These are phyloP conservation scores for Sus scrofa DNA, from an alignment of 2,113 vertebrate species.

Conservation along the genomic window DNA sequence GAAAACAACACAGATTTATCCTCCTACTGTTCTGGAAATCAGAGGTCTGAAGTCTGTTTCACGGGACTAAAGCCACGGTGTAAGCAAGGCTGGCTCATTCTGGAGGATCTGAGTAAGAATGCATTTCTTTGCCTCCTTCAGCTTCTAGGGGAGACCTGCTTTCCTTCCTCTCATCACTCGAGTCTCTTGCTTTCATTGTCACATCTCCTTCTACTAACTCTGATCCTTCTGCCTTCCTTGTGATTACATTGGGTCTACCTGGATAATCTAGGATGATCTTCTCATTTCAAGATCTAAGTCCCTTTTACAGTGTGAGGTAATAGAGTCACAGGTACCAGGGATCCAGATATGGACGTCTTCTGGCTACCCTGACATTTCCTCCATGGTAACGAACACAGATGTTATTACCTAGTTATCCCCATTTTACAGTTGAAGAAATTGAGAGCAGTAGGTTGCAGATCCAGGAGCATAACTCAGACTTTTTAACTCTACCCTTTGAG, in stretches of 20 bases:
- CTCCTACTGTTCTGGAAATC: neutral
- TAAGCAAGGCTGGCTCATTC: neutral
- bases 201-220: too few relatives aligned
- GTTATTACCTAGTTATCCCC: too few relatives aligned
- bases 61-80: neutral
- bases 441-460: neutral
- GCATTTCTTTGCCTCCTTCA: neutral
- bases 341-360: neutral
- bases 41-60: neutral
- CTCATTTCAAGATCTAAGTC: neutral
- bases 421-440: neutral
- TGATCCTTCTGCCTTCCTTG: neutral
- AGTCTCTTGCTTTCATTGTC: neutral
- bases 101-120: neutral
- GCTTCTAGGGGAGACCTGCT: neutral
- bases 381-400: neutral
- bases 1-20: rapidly evolving
- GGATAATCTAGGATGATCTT: neutral
- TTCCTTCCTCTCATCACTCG: neutral
- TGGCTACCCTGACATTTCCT: neutral
- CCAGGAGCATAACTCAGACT: neutral
- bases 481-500: neutral
- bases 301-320: neutral
- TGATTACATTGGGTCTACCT: neutral
- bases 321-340: neutral